phyloP scores from a whole-genome alignment of 2,888 invertebrate species.

The Cryptus viduatorius region DNA sequence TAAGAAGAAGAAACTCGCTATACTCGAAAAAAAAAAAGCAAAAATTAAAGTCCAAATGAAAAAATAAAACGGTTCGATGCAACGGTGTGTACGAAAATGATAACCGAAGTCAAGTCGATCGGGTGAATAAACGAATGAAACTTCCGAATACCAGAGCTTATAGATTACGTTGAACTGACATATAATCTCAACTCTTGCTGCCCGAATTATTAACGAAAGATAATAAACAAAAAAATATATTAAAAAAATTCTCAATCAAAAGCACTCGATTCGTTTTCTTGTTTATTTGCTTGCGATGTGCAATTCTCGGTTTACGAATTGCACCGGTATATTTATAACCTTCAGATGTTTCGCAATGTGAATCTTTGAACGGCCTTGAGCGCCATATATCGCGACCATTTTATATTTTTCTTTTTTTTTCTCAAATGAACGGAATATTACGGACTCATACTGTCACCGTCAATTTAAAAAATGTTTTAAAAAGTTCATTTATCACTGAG shows the following conservation, averaged over 20 bases:
- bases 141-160: constrained; percentile 19
- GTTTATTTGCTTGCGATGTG: no score
- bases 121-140: neutral
- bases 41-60: neutral
- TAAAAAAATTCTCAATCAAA: neutral
- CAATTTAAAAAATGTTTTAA: no score
- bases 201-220: constrained; percentile 1
- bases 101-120: neutral
- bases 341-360: no score
- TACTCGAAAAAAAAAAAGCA: neutral
- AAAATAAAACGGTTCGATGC: neutral
- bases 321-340: no score
- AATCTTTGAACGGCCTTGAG: no score
- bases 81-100: neutral
- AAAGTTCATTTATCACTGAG: neutral
- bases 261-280: neutral
- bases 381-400: no score
- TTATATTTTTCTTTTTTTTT: no score
- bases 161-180: neutral
- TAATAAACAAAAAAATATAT: neutral
- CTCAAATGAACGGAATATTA: no score
- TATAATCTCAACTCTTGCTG: constrained; percentile 15
- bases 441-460: no score
- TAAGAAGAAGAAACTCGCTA: neutral
- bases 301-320: no score